Conservation (phyloP, 2,797 vertebrate genomes). For the Erpetoichthys calabaricus region DNA sequence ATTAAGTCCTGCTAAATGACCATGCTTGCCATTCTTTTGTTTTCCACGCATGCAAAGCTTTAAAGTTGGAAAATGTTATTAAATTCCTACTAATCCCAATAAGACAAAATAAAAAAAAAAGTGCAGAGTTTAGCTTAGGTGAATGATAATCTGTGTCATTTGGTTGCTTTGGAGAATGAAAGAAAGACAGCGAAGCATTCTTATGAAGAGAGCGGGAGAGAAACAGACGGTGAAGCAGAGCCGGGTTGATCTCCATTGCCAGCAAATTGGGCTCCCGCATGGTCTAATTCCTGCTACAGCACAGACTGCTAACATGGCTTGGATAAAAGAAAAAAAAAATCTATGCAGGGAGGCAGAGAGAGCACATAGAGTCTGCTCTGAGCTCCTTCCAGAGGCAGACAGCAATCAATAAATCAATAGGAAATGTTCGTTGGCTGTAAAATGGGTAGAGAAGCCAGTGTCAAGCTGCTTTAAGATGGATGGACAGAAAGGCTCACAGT, state of each 20-base stretch:
- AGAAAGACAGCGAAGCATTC: constrained; percentile 1
- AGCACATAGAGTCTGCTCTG: constrained; percentile 74
- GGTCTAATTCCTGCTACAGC: constrained; percentile 74
- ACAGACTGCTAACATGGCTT: constrained; percentile 58
- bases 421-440: constrained; percentile 90
- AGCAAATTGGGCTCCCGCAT: constrained; percentile 74
- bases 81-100: no score
- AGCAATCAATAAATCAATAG: constrained; percentile 95
- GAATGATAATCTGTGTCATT: no score
- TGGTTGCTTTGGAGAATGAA: not conserved
- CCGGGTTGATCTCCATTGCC: constrained; percentile 44
- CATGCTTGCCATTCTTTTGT: no score
- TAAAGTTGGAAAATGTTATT: no score
- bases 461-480: constrained; percentile 82
- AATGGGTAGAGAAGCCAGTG: constrained; percentile 75
- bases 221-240: constrained; percentile 33
- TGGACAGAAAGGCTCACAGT: constrained; percentile 63
- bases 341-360: constrained; percentile 61
- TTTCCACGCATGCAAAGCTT: no score
- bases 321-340: constrained; percentile 73
- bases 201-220: constrained; percentile 22
- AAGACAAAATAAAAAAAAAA: no score
- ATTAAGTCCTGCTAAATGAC: no score
- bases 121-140: no score
- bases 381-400: constrained; percentile 82